Base-by-base conservation (phyloP, 2,113 vertebrate genomes). In the Tachysurus vachellii region DNA sequence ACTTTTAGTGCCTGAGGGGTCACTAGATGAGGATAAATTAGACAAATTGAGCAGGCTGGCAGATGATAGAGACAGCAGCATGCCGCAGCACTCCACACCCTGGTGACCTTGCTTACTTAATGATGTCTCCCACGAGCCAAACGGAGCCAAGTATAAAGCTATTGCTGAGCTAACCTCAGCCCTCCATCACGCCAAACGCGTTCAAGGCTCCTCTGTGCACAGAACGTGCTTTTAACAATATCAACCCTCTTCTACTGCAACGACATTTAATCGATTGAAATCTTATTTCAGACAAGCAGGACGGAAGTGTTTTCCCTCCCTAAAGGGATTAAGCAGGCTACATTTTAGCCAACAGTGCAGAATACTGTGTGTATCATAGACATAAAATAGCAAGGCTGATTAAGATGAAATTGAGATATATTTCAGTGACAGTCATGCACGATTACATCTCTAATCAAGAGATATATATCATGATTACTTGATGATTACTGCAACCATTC, bases 251-350 rank as follows among this genome's bases (percentile, higher is more conserved):
- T 86, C 87, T 88, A 89, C 92, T 85, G 88, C 89, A 44, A 87
- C 93, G 94, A 92, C 94, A 93, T 92, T 93, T 94, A 95, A 95
- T 95, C 95, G 94, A 95, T 95, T 23, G 83, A 93, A 95, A 95
- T 95, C 91, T 85, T 91, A 94, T 95, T 95, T 92, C 92, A 89
- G 88, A 90, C 82, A 82, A 88, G 87, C 82, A 62, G 68, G 90
- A 89, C 91, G 92, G 93, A 94, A 94, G 92, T 93, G 89, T 92
- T 94, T 93, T 93, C 87, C 92, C 91, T 61, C 68, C 83, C 82
- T 82, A 62, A 86, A 83, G 75, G 83, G 83, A 90, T 90, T 90
- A 90, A 50, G 11, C 12, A 88, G 87, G 87, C 62, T 87, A 79
- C 56, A 59, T 77, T 76, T 87, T 88, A 85, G 85, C 87, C 86